These are phyloP conservation scores for Erebia ligea DNA, from an alignment of 2,888 invertebrate genomes.

Conservation along the genomic window DNA sequence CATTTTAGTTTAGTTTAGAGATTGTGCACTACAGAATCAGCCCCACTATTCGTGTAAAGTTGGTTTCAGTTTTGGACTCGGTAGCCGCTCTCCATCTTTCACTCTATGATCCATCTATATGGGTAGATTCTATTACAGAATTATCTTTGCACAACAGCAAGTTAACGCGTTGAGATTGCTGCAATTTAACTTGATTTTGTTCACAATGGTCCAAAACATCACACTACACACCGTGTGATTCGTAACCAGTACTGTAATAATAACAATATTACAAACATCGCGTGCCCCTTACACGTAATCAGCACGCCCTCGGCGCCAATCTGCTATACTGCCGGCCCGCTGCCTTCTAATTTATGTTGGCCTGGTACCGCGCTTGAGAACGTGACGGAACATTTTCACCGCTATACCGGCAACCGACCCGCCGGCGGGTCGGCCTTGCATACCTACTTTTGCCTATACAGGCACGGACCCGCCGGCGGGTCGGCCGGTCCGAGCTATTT, in stretches of 20 bases:
- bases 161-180: neutral
- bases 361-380: conserved; percentile 57
- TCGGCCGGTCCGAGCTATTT: too few relatives aligned
- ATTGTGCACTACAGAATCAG: too few relatives aligned
- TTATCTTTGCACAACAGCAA: neutral
- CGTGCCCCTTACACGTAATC: conserved; percentile 48
- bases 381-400: conserved; percentile 10
- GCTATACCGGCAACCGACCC: neutral
- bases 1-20: too few relatives aligned
- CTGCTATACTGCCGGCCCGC: conserved; percentile 50
- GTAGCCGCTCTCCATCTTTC: neutral
- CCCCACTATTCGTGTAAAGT: too few relatives aligned
- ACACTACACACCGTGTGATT: conserved; percentile 8
- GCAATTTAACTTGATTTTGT: conserved; percentile 1
- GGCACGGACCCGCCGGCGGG: too few relatives aligned
- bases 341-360: conserved; percentile 66
- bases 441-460: too few relatives aligned
- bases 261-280: conserved; percentile 44
- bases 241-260: conserved; percentile 25
- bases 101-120: too few relatives aligned
- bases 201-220: conserved; percentile 18
- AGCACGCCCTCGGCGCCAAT: conserved; percentile 45
- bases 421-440: too few relatives aligned
- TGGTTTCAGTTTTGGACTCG: neutral
- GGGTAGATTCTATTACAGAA: too few relatives aligned